Evolutionary conservation across 2,888 invertebrate species (phyloP).

Genomic region (Dynastes hyllus): DNA sequence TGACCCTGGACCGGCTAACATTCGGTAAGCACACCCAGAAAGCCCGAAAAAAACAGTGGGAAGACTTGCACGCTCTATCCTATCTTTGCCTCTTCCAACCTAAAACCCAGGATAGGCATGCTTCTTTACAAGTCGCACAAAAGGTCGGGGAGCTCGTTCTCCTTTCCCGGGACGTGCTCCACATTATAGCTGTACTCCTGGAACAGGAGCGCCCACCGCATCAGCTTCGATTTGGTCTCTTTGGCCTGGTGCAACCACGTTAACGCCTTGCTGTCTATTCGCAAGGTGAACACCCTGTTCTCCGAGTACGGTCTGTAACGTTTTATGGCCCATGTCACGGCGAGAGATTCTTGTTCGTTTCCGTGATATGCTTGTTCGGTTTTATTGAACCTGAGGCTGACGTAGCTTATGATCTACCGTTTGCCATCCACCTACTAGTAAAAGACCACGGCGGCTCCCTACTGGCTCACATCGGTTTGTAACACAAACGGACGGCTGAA

Average conservation of each 20-base stretch:
- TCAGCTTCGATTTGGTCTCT: slow-evolving; percentile 51
- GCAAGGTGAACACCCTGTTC: slow-evolving; percentile 55
- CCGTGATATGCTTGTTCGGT: slow-evolving; percentile 55
- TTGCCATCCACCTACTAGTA: slow-evolving; percentile 53
- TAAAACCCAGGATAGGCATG: too few species aligned
- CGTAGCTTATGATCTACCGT: slow-evolving; percentile 54
- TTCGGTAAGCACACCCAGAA: too few species aligned
- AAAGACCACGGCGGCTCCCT: slow-evolving; percentile 58
- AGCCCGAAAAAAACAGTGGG: too few species aligned
- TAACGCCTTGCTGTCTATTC: slow-evolving; percentile 57
- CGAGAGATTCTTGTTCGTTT: slow-evolving; percentile 59
- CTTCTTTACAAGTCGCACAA: too few species aligned
- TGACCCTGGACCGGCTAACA: too few species aligned
- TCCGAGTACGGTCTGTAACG: slow-evolving; percentile 57
- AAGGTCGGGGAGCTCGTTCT: slow-evolving; percentile 49
- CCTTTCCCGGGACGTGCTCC: slow-evolving; percentile 57
- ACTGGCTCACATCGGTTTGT: slow-evolving; percentile 50
- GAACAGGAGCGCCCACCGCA: slow-evolving; percentile 54
- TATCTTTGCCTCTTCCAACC: too few species aligned
- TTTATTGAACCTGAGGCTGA: slow-evolving; percentile 52
- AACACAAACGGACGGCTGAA: slow-evolving; percentile 16
- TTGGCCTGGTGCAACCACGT: slow-evolving; percentile 53
- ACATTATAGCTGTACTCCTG: slow-evolving; percentile 56
- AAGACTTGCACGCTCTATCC: background rate
- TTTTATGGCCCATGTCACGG: slow-evolving; percentile 58